A percentile compares a stretch with the other conserved stretches of the same genome.
These are phyloP conservation scores for Yponomeuta evonymella DNA, from an alignment of 2,888 invertebrate species.

Conservation along the genomic window DNA sequence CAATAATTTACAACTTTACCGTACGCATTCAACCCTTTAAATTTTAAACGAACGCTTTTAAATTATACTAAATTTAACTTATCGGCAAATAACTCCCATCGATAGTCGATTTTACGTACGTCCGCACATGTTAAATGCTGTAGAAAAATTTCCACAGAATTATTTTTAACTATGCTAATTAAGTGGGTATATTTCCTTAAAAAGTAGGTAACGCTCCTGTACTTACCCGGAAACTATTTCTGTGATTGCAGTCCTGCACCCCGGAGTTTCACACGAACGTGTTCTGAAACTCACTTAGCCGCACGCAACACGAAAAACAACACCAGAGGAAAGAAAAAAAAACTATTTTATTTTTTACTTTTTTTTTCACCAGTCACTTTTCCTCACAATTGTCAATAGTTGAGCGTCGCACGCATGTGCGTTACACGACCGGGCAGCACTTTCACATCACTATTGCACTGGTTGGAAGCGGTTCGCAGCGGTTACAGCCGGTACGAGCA, in stretches of 20 bases:
- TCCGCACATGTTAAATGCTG: neutral
- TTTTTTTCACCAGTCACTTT: slow-evolving; percentile 53
- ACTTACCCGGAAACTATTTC: slow-evolving; percentile 51
- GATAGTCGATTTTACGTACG: neutral
- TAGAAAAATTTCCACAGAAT: neutral
- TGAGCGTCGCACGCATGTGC: slow-evolving; percentile 48
- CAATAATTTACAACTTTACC: too few relatives aligned
- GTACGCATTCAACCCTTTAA: too few relatives aligned
- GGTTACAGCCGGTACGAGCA: slow-evolving; percentile 40
- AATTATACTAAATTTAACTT: too few relatives aligned
- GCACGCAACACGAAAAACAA: slow-evolving; percentile 35
- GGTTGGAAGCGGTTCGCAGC: slow-evolving; percentile 28
- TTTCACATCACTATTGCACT: slow-evolving; percentile 62
- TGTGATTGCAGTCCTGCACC: slow-evolving; percentile 36
- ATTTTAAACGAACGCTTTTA: too few relatives aligned
- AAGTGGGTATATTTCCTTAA: slow-evolving; percentile 24
- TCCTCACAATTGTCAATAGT: slow-evolving; percentile 31
- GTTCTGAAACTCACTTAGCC: slow-evolving; percentile 30
- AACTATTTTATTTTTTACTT: slow-evolving; percentile 18
- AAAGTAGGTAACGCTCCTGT: slow-evolving; percentile 24
- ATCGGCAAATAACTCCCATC: neutral
- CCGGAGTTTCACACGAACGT: slow-evolving; percentile 37
- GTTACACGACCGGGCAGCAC: slow-evolving; percentile 26
- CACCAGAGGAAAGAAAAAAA: slow-evolving; percentile 18
- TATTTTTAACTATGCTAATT: slow-evolving; percentile 39